A percentile compares a stretch with the other conserved stretches of the same genome.
Conservation (phyloP, 2,888 invertebrate species). For the Lordiphosa fenestrarum region DNA sequence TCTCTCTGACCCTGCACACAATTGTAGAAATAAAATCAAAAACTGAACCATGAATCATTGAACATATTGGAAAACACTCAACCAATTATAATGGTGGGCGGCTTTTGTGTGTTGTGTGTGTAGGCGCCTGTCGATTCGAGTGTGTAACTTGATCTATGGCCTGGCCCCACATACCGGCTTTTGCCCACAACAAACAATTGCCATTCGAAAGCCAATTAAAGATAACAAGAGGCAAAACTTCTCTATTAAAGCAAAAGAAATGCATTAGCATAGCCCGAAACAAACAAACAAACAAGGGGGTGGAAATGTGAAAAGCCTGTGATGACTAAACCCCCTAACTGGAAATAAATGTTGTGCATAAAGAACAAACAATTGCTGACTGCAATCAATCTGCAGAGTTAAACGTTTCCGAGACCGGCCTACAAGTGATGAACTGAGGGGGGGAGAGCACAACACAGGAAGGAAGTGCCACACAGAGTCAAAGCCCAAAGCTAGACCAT, state of each 20-base stretch:
- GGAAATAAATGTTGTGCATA: conserved; percentile 67
- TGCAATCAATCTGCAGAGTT: conserved; percentile 74
- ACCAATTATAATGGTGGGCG: conserved; percentile 57
- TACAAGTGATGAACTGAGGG: conserved; percentile 22
- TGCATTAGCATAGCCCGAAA: conserved; percentile 59
- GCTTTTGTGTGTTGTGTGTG: conserved; percentile 29
- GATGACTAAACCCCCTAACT: conserved; percentile 46
- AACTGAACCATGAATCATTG: conserved; percentile 61
- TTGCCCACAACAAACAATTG: conserved; percentile 17
- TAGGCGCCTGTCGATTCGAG: conserved; percentile 24
- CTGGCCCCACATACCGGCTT: conserved; percentile 31
- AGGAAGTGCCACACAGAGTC: conserved; percentile 53
- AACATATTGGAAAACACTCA: conserved; percentile 53
- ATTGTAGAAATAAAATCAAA: conserved; percentile 51
- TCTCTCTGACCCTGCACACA: neutral
- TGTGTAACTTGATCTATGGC: conserved; percentile 54
- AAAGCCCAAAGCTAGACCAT: conserved; percentile 31
- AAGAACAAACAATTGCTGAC: conserved; percentile 75
- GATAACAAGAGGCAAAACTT: conserved; percentile 54
- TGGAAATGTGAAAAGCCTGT: neutral
- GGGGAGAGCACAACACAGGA: conserved; percentile 42
- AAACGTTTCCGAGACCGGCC: conserved; percentile 61
- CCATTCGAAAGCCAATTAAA: conserved; percentile 65
- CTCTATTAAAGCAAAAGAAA: conserved; percentile 22
- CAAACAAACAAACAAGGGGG: conserved; percentile 16